These are phyloP conservation scores for Aotus griseimembra DNA, from an alignment of 2,797 vertebrate species.

Conservation along the genomic window DNA sequence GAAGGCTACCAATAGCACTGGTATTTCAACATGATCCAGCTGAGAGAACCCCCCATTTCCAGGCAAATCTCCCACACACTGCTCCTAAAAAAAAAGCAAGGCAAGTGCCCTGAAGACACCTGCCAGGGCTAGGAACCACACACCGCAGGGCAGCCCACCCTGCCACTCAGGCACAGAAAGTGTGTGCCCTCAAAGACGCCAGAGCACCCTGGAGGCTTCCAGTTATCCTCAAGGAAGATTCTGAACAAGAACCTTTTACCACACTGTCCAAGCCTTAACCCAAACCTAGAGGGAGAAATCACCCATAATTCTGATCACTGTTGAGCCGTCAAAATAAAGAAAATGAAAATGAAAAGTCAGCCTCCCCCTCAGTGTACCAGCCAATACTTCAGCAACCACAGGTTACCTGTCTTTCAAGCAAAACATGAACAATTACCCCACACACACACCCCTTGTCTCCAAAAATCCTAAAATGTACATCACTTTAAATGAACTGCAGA, in stretches of 20 bases:
- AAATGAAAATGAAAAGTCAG: not conserved
- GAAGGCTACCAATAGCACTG: not conserved
- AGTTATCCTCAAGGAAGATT: not conserved
- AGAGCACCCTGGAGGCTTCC: not conserved
- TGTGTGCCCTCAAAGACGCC: not conserved
- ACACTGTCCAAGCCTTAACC: not conserved
- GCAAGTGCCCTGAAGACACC: not conserved
- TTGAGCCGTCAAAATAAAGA: not conserved
- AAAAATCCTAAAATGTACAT: not conserved
- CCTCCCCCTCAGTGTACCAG: not conserved
- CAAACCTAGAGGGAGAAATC: not conserved
- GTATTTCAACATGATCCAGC: not conserved
- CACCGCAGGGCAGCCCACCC: not conserved
- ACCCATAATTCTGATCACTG: not conserved
- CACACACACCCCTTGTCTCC: not conserved
- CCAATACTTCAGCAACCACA: not conserved
- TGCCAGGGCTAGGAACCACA: not conserved
- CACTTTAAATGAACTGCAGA: not conserved
- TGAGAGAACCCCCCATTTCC: not conserved
- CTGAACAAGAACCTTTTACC: not conserved
- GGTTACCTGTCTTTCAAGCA: constrained; percentile 11
- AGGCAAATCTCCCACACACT: not conserved
- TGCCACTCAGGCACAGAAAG: not conserved
- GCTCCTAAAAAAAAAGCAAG: not conserved
- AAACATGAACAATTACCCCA: not conserved